Conservation (phyloP, 2,888 invertebrate species). For the Acronicta alni region DNA sequence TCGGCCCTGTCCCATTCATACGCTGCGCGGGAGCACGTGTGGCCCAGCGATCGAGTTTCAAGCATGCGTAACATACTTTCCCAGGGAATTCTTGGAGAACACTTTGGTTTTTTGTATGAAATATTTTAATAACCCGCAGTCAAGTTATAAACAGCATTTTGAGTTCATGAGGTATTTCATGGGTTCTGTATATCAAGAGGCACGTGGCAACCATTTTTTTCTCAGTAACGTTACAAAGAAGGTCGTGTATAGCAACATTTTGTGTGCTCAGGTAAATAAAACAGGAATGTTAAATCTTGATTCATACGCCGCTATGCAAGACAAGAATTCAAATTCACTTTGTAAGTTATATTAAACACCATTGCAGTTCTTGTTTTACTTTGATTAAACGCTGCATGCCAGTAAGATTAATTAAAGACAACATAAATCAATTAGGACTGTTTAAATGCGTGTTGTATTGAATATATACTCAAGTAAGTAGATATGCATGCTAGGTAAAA, state of each 20-base stretch:
- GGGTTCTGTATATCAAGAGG: slow-evolving; percentile 33
- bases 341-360: slow-evolving; percentile 16
- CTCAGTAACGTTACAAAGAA: slow-evolving; percentile 33
- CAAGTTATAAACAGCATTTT: slow-evolving; percentile 44
- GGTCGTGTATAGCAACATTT: slow-evolving; percentile 24
- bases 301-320: slow-evolving; percentile 12
- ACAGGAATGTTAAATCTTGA: slow-evolving; percentile 42
- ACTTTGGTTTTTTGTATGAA: slow-evolving; percentile 59
- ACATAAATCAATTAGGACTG: slow-evolving; percentile 1
- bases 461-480: background rate
- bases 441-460: background rate
- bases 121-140: slow-evolving; percentile 57
- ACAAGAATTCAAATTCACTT: slow-evolving; percentile 24
- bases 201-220: slow-evolving; percentile 53
- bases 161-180: slow-evolving; percentile 41
- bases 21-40: slow-evolving; percentile 80
- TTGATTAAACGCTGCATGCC: slow-evolving; percentile 1
- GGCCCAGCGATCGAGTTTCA: slow-evolving; percentile 79
- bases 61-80: slow-evolving; percentile 82
- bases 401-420: slow-evolving; percentile 1
- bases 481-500: too few species aligned
- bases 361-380: slow-evolving; percentile 13
- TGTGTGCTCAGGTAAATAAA: slow-evolving; percentile 42
- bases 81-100: slow-evolving; percentile 70
- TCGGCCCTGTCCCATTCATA: slow-evolving; percentile 72